These are phyloP conservation scores for Isurus oxyrinchus DNA, from an alignment of 2,113 vertebrate species.

Conservation along the genomic window DNA sequence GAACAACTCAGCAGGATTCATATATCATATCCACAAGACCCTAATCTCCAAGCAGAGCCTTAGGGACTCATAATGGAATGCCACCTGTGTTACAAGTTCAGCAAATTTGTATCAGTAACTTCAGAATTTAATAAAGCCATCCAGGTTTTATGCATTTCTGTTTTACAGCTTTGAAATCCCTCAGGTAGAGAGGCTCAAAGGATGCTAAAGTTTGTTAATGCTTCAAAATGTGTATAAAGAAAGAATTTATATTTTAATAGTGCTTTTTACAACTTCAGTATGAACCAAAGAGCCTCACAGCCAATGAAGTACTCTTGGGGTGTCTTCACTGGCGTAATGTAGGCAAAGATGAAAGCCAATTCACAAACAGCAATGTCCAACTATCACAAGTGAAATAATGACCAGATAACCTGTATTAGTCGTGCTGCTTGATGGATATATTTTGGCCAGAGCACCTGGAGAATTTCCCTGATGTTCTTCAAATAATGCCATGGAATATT, in stretches of 20 bases:
- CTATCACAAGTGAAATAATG: background rate
- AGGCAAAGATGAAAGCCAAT: background rate
- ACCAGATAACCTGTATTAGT: background rate
- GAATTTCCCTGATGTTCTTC: background rate
- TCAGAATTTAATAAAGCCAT: conserved; percentile 12
- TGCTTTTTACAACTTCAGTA: background rate
- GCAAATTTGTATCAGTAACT: background rate
- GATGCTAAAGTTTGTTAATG: background rate
- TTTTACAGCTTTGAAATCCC: background rate
- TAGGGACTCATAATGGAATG: background rate
- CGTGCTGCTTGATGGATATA: background rate
- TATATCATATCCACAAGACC: background rate
- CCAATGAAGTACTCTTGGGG: background rate
- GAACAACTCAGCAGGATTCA: background rate
- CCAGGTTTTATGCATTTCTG: background rate
- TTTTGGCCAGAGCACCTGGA: background rate
- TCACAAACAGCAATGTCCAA: background rate
- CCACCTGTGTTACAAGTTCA: background rate
- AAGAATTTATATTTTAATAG: background rate
- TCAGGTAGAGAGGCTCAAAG: background rate
- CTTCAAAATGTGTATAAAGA: background rate
- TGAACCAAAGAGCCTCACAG: background rate
- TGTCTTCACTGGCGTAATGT: background rate
- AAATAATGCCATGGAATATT: background rate
- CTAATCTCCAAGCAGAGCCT: background rate